Base-by-base conservation (phyloP, 2,113 vertebrate species). In the Zosterops japonicus region DNA sequence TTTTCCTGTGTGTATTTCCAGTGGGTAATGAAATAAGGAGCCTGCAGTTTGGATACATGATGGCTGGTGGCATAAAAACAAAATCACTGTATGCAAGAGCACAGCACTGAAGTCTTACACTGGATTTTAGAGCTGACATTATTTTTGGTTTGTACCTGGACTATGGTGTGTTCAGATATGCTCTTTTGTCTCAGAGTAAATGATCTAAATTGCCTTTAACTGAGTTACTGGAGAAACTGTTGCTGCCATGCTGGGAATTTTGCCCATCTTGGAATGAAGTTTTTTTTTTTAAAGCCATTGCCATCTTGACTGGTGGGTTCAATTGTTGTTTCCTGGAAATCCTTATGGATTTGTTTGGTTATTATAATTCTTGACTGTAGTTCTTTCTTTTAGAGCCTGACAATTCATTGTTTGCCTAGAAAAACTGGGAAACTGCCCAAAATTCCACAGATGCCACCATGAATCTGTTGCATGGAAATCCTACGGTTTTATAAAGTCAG, bases 1-100 rank as follows among this genome's bases (percentile, higher is more conserved):
- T 93, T 97, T 96, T 95, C 82, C 91, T 94, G 53, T 60, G 29
- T 71, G 50, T 74, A 69, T 94, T 96, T 95, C 89, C 94, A 95
- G 87, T 42, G 53, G 35, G 61, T 29, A 47, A 95, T 71, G 81
- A 89, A 92, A 14, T 70, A 90, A 93, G 79, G 78, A 90, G 28
- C 56, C 89, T 92, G 47, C 21, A 95, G 57, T 83, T 89, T 44
- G 80, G 35, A n/a, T 8, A 57, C 9, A 2, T 16, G 50, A 59
- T 63, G 42, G 29, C 41, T 86, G 50, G 42, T 57, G 27, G 36
- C 20, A 85, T 35, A 44, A 61, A 76, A 85, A 29, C 35, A 42
- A 89, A 90, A 53, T 46, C 9, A n/a, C 0, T 49, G 21, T 5
- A 10, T 82, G 76, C 31, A 71, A 80, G 13, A 75, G 49, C 52